Conservation (phyloP, 2,888 invertebrate species). For the Invenusta paracnida region DNA sequence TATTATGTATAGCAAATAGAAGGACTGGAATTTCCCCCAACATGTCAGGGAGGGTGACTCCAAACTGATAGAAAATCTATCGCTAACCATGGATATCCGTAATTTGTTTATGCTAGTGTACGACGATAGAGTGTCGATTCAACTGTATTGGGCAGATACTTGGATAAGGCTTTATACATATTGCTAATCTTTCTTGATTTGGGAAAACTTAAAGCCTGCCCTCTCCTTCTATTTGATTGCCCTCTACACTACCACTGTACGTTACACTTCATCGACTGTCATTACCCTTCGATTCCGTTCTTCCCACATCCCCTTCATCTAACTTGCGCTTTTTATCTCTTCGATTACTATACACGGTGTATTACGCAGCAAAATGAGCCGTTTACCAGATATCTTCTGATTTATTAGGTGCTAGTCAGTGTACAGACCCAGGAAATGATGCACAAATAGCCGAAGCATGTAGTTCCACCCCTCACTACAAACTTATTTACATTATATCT, state of each 20-base stretch:
- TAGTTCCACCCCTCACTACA: not conserved
- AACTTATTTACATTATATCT: no score
- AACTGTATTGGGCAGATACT: constrained; percentile 12
- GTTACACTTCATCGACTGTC: constrained; percentile 3
- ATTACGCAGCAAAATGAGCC: not conserved
- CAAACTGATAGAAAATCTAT: no score
- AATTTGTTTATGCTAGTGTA: constrained; percentile 23
- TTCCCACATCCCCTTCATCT: no score
- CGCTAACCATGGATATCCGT: not conserved
- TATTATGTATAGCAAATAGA: not conserved
- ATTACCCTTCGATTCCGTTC: not conserved
- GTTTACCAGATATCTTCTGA: not conserved
- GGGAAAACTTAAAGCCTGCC: not conserved
- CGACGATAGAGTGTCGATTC: not conserved
- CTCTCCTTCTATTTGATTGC: not conserved
- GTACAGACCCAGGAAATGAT: no score
- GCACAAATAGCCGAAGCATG: not conserved
- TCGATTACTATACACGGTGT: not conserved
- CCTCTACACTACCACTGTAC: not conserved
- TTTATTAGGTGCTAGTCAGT: not conserved
- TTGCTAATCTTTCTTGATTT: not conserved
- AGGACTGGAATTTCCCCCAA: not conserved
- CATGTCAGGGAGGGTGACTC: constrained; percentile 14
- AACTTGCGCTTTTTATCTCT: not conserved
- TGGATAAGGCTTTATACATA: not conserved